Evolutionary conservation across 1,140 invertebrate species (phyloP), one percentile per base, ranked within the genome.

Genomic region (Drosophila tsacasi): DNA sequence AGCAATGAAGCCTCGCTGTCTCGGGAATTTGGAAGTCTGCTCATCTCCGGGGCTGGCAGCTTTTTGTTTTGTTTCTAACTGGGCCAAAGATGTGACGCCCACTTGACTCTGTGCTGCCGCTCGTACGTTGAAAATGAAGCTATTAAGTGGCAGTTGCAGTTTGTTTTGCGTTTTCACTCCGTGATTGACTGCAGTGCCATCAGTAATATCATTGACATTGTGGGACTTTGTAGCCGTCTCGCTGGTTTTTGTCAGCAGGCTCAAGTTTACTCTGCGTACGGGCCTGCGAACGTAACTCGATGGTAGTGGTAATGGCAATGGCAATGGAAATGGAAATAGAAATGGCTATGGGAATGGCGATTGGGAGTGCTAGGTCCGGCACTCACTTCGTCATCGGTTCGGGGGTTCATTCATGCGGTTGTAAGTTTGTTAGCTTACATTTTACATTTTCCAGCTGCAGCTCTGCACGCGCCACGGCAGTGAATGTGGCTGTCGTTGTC

Each of bases 401-500:
- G 63, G 75, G 61, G 54, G 72, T 61, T 89, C 84, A 89, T 90
- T 89, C 84, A 89, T 87, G 67, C 81, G 66, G 74, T 42, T 62
- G 39, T 35, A 39, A 66, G 69, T 79, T 80, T 84, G 75, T 89
- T 83, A 67, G 83, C 71, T 87, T 83, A 80, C 62, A 80, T 80
- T 84, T 85, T 83, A 82, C 80, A 89, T 90, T 86, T 84, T 81
- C 81, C 84, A 86, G 80, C 71, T 83, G 76, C 66, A 60, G 61
- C 19, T 27, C 50, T 69, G 52, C 68, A 69, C 42, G 50, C 65
- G 52, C 65, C 65, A 19, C 39, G 84, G 67, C 84, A 87, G 84
- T 90, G 84, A 89, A 90, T 89, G 84, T 89, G 78, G 79, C 63
- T 83, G 83, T 76, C 65, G 84, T 90, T 77, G 83, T 76, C 75